phyloP scores from a whole-genome alignment of 2,797 vertebrate genomes.

The Neoniphon sammara region DNA sequence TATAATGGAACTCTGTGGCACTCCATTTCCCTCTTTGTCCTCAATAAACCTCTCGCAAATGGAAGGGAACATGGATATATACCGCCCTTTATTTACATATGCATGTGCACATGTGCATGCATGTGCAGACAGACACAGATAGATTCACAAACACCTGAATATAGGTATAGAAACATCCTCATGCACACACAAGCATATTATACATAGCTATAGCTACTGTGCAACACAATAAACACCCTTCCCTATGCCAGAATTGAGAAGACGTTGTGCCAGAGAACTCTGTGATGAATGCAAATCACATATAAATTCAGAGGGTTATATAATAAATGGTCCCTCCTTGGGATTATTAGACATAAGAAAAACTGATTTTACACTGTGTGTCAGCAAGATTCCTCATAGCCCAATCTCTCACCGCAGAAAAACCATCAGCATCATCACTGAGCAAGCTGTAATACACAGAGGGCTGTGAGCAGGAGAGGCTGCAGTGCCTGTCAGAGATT shows the following conservation, averaged over 20 bases:
- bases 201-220: conserved; percentile 24
- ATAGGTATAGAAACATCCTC: conserved; percentile 27
- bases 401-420: conserved; percentile 48
- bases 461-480: conserved; percentile 42
- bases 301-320: conserved; percentile 48
- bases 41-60: neutral
- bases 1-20: conserved; percentile 63
- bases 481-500: conserved; percentile 47
- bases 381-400: conserved; percentile 62
- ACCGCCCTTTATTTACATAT: neutral
- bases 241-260: conserved; percentile 35
- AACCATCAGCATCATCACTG: conserved; percentile 56
- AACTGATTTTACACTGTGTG: conserved; percentile 51
- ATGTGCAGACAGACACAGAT: conserved; percentile 5
- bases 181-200: conserved; percentile 26
- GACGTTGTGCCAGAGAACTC: conserved; percentile 49
- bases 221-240: conserved; percentile 43
- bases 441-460: conserved; percentile 54
- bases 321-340: conserved; percentile 56
- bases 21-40: conserved; percentile 38
- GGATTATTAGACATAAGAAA: conserved; percentile 65
- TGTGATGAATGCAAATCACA: conserved; percentile 68
- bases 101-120: neutral
- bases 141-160: conserved; percentile 3
- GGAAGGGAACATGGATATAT: conserved; percentile 16